phyloP scores from a whole-genome alignment of 1,140 invertebrate species.

The Heterodera carotae region DNA sequence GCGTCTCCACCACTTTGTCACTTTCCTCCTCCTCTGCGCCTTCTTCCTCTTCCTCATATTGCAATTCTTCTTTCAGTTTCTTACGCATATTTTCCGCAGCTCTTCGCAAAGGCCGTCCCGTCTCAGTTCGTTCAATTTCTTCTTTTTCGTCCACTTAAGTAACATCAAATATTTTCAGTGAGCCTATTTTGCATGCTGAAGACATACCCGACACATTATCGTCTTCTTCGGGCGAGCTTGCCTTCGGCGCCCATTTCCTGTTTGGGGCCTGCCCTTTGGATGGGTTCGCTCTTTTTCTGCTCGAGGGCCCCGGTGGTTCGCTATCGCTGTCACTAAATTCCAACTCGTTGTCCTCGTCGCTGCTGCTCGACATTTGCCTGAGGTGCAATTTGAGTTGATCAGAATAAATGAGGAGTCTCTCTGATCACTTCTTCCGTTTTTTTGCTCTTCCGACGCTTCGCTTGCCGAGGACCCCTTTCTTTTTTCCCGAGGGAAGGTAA shows the following conservation, averaged over 20 bases:
- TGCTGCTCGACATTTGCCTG: conserved; percentile 13
- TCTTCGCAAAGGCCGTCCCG: conserved; percentile 18
- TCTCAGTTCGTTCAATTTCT: conserved; percentile 1
- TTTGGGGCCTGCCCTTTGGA: neutral
- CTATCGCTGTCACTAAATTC: conserved; percentile 1
- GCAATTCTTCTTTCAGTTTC: conserved; percentile 8
- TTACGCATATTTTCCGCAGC: conserved; percentile 23
- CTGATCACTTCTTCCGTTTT: neutral
- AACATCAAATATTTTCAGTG: neutral
- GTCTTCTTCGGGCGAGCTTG: conserved; percentile 6
- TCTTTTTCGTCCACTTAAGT: neutral
- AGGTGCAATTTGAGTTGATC: neutral
- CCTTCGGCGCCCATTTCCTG: conserved; percentile 9
- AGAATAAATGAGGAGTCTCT: neutral
- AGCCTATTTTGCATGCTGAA: neutral
- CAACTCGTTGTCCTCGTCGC: conserved; percentile 14
- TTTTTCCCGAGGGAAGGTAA: conserved; percentile 7
- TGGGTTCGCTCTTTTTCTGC: neutral
- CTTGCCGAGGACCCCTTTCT: neutral
- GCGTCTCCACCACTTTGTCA: neutral
- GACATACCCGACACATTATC: neutral
- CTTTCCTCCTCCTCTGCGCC: neutral
- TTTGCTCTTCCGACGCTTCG: neutral
- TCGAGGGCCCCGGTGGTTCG: conserved; percentile 11
- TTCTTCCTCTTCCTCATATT: conserved; percentile 36